A percentile compares a stretch with the other conserved stretches of the same genome.
These are phyloP conservation scores for Diadegma fenestrale DNA, from an alignment of 2,888 invertebrate genomes.

Conservation along the genomic window DNA sequence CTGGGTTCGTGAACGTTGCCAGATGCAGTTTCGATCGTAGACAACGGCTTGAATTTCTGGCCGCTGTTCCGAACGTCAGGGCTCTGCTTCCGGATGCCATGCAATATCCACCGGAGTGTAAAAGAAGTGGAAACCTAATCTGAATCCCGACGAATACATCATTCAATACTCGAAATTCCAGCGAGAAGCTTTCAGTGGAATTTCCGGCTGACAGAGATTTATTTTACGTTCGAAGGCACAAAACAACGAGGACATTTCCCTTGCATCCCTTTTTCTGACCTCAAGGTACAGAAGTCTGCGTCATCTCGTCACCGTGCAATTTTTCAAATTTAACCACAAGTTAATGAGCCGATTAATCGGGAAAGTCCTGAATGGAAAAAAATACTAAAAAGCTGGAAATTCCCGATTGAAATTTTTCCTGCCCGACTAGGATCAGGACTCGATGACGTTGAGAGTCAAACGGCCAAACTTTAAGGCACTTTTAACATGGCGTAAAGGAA, in stretches of 20 bases:
- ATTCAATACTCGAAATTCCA: conserved; percentile 40
- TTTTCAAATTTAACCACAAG: conserved; percentile 22
- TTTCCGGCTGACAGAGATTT: conserved; percentile 28
- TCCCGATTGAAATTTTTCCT: too few relatives aligned
- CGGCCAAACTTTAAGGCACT: background rate
- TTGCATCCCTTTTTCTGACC: conserved; percentile 12
- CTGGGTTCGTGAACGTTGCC: background rate
- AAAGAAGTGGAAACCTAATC: conserved; percentile 21
- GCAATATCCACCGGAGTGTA: conserved; percentile 18
- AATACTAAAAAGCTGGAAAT: background rate
- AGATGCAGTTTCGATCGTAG: background rate
- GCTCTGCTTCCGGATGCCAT: conserved; percentile 29
- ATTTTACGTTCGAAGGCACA: conserved; percentile 27
- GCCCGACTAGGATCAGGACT: too few relatives aligned
- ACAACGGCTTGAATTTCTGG: background rate
- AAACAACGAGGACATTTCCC: background rate
- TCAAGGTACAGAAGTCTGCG: background rate
- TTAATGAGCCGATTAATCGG: background rate
- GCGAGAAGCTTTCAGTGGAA: conserved; percentile 32
- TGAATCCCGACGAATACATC: conserved; percentile 44
- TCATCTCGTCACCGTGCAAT: background rate
- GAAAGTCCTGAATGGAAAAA: background rate
- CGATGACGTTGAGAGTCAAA: too few relatives aligned
- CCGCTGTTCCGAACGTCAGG: conserved; percentile 5
- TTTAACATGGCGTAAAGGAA: background rate